A percentile compares a stretch with the other conserved stretches of the same genome.
phyloP scores from a whole-genome alignment of 2,888 invertebrate genomes.

The Tetropium fuscum region DNA sequence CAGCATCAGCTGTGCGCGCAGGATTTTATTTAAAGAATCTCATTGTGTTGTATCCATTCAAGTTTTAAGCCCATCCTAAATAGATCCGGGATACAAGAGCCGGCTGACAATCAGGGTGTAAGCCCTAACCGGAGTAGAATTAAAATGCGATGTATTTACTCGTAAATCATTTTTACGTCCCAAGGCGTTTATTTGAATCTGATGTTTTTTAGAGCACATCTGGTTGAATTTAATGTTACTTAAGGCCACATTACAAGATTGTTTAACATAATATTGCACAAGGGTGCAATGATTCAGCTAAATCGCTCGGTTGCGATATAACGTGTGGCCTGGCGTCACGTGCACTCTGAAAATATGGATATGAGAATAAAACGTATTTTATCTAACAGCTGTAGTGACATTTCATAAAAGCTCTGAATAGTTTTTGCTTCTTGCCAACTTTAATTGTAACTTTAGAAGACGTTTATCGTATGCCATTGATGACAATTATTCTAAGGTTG shows the following conservation, averaged over 20 bases:
- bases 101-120: constrained; percentile 13
- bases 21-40: background rate
- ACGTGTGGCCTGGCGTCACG: background rate
- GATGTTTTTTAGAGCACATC: constrained; percentile 10
- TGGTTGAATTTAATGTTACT: constrained; percentile 9
- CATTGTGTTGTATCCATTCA: background rate
- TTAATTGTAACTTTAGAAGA: too few relatives aligned
- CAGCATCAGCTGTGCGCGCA: too few relatives aligned
- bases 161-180: constrained; percentile 18
- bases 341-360: too few relatives aligned
- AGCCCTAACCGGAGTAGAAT: constrained; percentile 3
- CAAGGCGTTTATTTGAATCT: constrained; percentile 14
- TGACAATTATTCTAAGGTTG: too few relatives aligned
- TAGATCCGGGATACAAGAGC: background rate
- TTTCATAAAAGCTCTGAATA: too few relatives aligned
- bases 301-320: background rate
- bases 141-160: constrained; percentile 2
- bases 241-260: constrained; percentile 4
- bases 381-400: too few relatives aligned
- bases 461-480: too few relatives aligned
- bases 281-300: constrained; percentile 4
- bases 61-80: background rate
- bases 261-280: constrained; percentile 6
- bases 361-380: too few relatives aligned
- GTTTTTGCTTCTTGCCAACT: too few relatives aligned